Percentiles rank a stretch among this genome's conserved stretches.
Conservation (phyloP, 1,140 invertebrate species). For the Acromyrmex heyeri region DNA sequence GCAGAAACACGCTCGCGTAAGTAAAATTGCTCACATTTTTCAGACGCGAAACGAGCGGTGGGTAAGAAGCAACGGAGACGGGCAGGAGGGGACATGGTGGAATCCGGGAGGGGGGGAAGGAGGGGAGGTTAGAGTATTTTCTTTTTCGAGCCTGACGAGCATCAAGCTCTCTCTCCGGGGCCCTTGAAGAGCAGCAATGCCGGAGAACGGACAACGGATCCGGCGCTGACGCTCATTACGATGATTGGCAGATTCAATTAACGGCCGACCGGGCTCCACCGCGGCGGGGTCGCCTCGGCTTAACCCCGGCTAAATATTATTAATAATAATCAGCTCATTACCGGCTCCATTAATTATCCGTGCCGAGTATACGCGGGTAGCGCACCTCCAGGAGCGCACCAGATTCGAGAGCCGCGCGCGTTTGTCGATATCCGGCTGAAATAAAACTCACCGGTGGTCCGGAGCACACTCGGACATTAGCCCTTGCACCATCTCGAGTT, state of each 20-base stretch:
- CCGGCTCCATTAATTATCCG: constrained; percentile 85
- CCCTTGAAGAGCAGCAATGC: constrained; percentile 67
- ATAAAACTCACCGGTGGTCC: constrained; percentile 59
- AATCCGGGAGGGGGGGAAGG: constrained; percentile 43
- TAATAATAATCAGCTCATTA: constrained; percentile 87
- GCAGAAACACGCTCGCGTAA: constrained; percentile 60
- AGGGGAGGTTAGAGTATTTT: constrained; percentile 58
- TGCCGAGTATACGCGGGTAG: constrained; percentile 70
- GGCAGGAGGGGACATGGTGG: background rate
- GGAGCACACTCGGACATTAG: constrained; percentile 26
- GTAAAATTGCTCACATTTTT: constrained; percentile 75
- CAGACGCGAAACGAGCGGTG: constrained; percentile 40
- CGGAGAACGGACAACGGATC: constrained; percentile 79
- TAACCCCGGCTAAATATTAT: constrained; percentile 86
- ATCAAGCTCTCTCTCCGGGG: constrained; percentile 74
- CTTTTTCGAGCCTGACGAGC: constrained; percentile 75
- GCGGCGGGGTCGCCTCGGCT: constrained; percentile 83
- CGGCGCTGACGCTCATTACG: constrained; percentile 85
- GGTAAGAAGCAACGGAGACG: constrained; percentile 1
- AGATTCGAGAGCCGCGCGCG: constrained; percentile 63
- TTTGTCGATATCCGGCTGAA: constrained; percentile 49
- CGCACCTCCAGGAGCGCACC: constrained; percentile 68
- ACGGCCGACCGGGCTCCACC: constrained; percentile 80
- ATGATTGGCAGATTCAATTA: constrained; percentile 87
- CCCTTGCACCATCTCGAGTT: constrained; percentile 10